Base-by-base conservation (phyloP, 2,797 vertebrate genomes). In the Galago senegalensis region DNA sequence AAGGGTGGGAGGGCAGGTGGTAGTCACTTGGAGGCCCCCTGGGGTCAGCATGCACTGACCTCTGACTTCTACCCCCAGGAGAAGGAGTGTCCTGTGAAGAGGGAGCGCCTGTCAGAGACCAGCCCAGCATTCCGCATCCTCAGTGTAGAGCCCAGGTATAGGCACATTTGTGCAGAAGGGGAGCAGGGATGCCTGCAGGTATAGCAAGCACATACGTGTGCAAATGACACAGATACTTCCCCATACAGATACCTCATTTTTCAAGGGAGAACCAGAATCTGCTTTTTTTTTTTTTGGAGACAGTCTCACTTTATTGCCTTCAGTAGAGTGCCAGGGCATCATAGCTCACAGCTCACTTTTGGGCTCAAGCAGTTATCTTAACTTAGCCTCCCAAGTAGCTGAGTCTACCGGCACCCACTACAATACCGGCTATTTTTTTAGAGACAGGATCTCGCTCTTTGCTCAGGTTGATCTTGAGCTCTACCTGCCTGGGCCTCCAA, bases 71-170 rank as follows among this genome's bases (percentile, higher is more conserved):
- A 4, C 53, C 60, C 37, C 61, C 95, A 99, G 99, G 99, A 99
- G 93, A 99, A 99, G 91, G 46, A 97, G 1, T 99, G 99, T 87
- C 99, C 99, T 0, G 99, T 99, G 94, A 99, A 99, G 96, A 98
- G 98, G 23, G 99, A 99, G 98, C 99, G 99, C 17, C 98, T 99
- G 31, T 99, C 99, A 0, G 98, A 99, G 84, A 99, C 97, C 1
- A 99, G 99, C 93, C 99, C 99, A 0, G 99, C 99, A 0, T 99
- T 99, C 91, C 99, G 96, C 72, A 99, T 99, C 96, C 99, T 99
- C 65, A 98, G 98, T 0, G 97, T 97, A 18, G 99, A 99, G 91
- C 99, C 99, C 96, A 98, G 97, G 99, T 99, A 94, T 72, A 94
- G 96, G 29, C 40, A 6, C 0, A 9, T 7, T 1, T 0, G 1